A percentile compares a stretch with the other conserved stretches of the same genome.
These are phyloP conservation scores for Scolopax rusticola DNA, from an alignment of 2,797 vertebrate species.

Conservation along the genomic window DNA sequence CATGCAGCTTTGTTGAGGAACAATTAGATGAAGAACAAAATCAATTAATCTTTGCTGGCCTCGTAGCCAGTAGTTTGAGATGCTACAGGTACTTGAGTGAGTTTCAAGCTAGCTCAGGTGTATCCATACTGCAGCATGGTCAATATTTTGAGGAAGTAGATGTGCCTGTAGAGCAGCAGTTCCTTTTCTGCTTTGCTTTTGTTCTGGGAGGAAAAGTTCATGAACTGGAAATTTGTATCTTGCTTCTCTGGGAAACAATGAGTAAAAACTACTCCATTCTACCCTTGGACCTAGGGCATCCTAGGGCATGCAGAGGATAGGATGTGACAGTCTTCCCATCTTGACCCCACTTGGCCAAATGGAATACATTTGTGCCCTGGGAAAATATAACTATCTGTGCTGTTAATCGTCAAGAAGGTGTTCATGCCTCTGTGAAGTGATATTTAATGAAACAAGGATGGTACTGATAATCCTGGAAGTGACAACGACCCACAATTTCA, in stretches of 20 bases:
- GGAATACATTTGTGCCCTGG: not conserved
- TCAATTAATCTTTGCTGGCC: not conserved
- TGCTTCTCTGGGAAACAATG: not conserved
- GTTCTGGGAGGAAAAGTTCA: not conserved
- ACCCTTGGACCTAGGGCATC: rapidly evolving
- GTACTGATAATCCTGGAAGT: not conserved
- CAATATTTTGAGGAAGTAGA: not conserved
- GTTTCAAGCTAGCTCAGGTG: not conserved
- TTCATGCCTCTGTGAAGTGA: not conserved
- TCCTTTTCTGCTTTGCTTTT: not conserved
- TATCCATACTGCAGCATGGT: not conserved
- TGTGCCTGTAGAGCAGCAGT: not conserved
- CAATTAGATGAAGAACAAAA: not conserved
- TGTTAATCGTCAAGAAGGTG: not conserved
- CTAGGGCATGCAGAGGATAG: not conserved
- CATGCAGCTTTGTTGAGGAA: not conserved
- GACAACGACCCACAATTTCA: not conserved
- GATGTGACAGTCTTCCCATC: not conserved
- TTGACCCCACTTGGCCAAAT: not conserved
- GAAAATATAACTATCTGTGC: not conserved
- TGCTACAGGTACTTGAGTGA: not conserved
- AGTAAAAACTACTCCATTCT: not conserved
- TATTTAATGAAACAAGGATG: not conserved
- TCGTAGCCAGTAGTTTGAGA: not conserved
- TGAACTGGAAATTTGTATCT: not conserved